Conservation (phyloP, 2,797 vertebrate genomes). For the Neostethus bicornis region DNA sequence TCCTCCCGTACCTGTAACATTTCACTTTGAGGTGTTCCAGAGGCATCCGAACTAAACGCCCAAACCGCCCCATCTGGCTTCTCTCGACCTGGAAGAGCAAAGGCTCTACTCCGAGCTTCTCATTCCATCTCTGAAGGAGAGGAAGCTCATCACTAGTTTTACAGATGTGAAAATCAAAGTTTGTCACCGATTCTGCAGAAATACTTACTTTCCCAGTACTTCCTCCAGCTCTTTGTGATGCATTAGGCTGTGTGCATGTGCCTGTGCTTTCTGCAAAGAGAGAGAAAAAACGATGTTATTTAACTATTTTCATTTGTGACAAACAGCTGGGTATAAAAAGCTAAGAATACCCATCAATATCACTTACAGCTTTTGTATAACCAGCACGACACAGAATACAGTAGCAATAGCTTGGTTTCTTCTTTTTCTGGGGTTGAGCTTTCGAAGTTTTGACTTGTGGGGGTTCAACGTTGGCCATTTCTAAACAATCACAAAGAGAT, state of each 20-base stretch:
- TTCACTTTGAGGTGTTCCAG: no score
- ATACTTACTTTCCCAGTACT: conserved; percentile 63
- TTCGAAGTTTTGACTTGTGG: background rate
- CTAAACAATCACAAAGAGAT: conserved; percentile 18
- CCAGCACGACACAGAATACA: conserved; percentile 48
- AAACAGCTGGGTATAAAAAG: background rate
- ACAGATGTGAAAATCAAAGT: background rate
- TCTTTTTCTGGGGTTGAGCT: background rate
- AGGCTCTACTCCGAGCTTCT: no score
- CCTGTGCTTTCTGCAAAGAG: conserved; percentile 49
- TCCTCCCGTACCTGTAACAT: no score
- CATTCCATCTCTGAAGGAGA: no score
- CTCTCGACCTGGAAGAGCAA: no score
- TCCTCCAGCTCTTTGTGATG: conserved; percentile 68
- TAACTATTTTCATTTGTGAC: background rate
- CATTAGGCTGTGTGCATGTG: conserved; percentile 58
- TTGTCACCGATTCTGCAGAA: background rate
- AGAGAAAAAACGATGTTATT: conserved; percentile 6
- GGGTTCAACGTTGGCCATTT: conserved; percentile 33
- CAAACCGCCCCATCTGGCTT: no score
- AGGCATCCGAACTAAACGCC: no score
- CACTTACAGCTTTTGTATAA: conserved; percentile 40
- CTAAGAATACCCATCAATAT: background rate
- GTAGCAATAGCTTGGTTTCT: background rate
- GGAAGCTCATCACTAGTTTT: background rate